A percentile compares a stretch with the other conserved stretches of the same genome.
Evolutionary conservation across 2,797 vertebrate species (phyloP).

Genomic region (Falco novaeseelandiae): DNA sequence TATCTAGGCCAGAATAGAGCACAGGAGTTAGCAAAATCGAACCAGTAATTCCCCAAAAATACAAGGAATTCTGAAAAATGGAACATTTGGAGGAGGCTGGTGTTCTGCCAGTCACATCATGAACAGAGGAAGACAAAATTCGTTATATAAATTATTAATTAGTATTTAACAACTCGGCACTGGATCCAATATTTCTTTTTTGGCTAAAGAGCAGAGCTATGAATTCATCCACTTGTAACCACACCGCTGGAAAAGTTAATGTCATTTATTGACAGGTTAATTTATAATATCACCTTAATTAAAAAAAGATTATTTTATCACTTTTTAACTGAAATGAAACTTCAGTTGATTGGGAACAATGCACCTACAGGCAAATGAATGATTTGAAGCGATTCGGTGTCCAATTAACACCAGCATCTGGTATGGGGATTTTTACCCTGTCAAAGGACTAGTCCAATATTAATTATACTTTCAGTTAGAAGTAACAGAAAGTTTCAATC

Average conservation of each 20-base stretch:
- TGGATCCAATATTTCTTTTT: slow-evolving; percentile 10
- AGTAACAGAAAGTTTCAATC: neutral
- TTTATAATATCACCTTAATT: slow-evolving; percentile 46
- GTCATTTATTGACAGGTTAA: slow-evolving; percentile 38
- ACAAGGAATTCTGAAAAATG: neutral
- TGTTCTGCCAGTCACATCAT: neutral
- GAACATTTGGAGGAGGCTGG: neutral
- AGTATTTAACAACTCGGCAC: slow-evolving; percentile 22
- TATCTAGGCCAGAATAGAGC: neutral
- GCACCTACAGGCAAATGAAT: slow-evolving; percentile 2
- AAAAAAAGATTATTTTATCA: slow-evolving; percentile 16
- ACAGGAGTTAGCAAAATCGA: neutral
- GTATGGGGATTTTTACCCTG: neutral
- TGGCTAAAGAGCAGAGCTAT: neutral
- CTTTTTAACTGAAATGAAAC: slow-evolving; percentile 18
- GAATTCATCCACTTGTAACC: slow-evolving; percentile 9
- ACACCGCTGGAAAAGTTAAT: slow-evolving; percentile 18
- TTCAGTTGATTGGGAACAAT: neutral
- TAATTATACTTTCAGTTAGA: neutral
- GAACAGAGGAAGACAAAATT: slow-evolving; percentile 25
- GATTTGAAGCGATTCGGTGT: neutral
- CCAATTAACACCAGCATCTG: slow-evolving; percentile 27
- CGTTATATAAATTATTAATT: slow-evolving; percentile 44
- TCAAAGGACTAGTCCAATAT: neutral
- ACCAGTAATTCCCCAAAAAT: neutral